phyloP scores from a whole-genome alignment of 2,797 vertebrate species.

The Sebastes hopkinsi region DNA sequence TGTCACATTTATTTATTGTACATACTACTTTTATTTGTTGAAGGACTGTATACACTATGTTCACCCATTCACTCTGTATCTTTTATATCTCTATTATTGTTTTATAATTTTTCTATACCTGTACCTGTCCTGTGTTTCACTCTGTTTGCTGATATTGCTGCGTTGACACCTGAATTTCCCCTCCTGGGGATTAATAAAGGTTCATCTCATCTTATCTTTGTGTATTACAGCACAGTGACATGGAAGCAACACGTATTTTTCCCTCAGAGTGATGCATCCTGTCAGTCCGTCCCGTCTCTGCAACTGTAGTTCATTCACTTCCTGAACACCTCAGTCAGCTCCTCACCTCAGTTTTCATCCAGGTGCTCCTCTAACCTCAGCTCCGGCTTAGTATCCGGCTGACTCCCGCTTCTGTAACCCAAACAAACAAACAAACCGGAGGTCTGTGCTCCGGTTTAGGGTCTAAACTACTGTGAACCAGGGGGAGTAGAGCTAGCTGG shows the following conservation, averaged over 20 bases:
- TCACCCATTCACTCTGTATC: no score
- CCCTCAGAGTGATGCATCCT: conserved; percentile 26
- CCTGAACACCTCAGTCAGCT: conserved; percentile 24
- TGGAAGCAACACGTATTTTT: not conserved
- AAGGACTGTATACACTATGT: no score
- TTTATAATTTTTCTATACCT: no score
- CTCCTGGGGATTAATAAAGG: no score
- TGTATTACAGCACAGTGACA: not conserved
- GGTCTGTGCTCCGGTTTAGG: not conserved
- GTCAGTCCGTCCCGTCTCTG: not conserved
- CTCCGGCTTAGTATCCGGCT: not conserved
- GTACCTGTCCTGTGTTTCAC: no score
- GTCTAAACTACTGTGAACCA: not conserved
- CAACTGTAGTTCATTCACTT: conserved; percentile 9
- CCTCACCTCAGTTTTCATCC: not conserved
- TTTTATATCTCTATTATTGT: no score
- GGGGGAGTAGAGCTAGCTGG: not conserved
- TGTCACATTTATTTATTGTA: no score
- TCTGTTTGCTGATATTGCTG: no score
- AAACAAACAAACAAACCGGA: not conserved
- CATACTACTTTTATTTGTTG: no score
- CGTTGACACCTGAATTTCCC: no score
- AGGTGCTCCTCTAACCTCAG: not conserved
- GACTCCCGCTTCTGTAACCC: not conserved
- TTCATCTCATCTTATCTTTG: no score